These are phyloP conservation scores for Anodontia alba DNA, from an alignment of 2,888 invertebrate species.

Conservation along the genomic window DNA sequence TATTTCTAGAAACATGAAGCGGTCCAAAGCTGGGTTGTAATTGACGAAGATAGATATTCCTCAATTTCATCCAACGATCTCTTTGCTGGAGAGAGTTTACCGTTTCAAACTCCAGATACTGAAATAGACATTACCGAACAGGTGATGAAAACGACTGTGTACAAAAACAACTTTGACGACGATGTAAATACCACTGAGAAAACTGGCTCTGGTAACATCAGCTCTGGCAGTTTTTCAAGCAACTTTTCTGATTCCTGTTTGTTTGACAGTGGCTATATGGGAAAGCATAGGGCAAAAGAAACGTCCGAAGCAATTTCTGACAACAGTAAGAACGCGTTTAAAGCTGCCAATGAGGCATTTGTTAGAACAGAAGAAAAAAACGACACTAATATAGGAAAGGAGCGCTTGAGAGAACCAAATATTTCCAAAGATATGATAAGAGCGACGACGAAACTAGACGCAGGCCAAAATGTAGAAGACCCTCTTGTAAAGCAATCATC, in stretches of 20 bases:
- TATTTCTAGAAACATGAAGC: background rate
- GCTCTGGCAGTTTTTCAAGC: background rate
- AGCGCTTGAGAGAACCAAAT: too few relatives aligned
- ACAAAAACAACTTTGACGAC: background rate
- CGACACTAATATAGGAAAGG: too few relatives aligned
- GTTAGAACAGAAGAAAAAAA: too few relatives aligned
- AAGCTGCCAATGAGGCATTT: too few relatives aligned
- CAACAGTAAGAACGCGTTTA: too few relatives aligned
- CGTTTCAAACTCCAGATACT: background rate
- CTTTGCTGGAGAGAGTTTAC: background rate
- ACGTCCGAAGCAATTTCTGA: too few relatives aligned
- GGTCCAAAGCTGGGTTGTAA: background rate
- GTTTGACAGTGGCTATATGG: background rate
- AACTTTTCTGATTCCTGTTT: background rate
- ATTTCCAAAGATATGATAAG: too few relatives aligned
- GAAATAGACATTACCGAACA: background rate
- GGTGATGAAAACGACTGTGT: too few relatives aligned
- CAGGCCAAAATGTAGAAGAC: too few relatives aligned
- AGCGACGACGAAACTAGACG: too few relatives aligned
- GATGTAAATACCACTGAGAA: background rate
- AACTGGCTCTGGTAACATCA: background rate
- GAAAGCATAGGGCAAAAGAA: background rate
- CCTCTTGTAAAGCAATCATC: too few relatives aligned
- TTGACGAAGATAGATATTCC: background rate
- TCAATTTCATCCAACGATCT: background rate